Evolutionary conservation across 2,797 vertebrate genomes (phyloP).

Genomic region (Pangasius krempfi): DNA sequence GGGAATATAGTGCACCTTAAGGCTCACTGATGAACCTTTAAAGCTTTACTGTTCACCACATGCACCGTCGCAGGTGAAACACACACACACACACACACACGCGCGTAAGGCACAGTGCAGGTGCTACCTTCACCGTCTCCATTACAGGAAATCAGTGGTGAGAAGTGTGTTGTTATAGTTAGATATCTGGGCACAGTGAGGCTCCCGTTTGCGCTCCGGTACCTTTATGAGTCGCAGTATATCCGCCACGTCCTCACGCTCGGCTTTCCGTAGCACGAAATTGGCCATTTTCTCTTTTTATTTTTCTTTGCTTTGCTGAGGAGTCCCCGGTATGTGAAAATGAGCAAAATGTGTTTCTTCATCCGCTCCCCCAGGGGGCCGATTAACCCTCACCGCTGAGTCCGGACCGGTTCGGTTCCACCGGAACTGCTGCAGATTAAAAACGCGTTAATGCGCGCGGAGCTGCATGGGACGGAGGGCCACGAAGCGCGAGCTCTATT

Average conservation of each 20-base stretch:
- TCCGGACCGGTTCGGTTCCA: slow-evolving; percentile 3
- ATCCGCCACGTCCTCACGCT: slow-evolving; percentile 75
- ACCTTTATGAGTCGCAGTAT: slow-evolving; percentile 83
- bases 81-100: too few relatives aligned
- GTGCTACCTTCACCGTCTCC: background rate
- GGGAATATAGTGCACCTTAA: background rate
- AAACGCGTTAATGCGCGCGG: background rate
- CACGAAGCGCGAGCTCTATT: background rate
- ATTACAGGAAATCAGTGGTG: too few relatives aligned
- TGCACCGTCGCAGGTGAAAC: background rate
- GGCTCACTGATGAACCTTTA: background rate
- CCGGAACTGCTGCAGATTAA: too few relatives aligned
- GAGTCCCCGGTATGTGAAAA: slow-evolving; percentile 91
- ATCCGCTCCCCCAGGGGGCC: slow-evolving; percentile 73
- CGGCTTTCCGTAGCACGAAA: slow-evolving; percentile 80
- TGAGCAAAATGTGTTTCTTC: slow-evolving; percentile 94
- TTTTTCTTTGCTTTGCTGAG: slow-evolving; percentile 89
- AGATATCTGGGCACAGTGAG: background rate
- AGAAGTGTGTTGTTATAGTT: background rate
- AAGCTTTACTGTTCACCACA: background rate
- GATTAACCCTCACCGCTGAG: background rate
- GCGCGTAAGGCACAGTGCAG: background rate
- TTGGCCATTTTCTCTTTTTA: slow-evolving; percentile 93
- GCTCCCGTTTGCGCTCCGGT: background rate
- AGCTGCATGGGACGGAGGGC: background rate